Base-by-base conservation (phyloP, 2,797 vertebrate species). In the Myotis pilosus region DNA sequence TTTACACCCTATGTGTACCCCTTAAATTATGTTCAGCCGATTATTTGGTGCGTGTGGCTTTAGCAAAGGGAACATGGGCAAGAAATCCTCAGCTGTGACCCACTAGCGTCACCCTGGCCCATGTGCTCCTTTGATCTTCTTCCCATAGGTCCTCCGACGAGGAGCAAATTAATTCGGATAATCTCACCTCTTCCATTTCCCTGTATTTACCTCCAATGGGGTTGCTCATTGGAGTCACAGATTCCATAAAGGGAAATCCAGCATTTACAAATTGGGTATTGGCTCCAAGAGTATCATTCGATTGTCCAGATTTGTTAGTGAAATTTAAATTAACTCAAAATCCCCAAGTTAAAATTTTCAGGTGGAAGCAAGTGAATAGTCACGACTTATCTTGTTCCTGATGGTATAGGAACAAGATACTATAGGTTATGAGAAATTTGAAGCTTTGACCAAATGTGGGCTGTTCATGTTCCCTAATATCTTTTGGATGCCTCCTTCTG, bases 401-500 rank as follows among this genome's bases (percentile, higher is more conserved):
- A 10, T 5, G 6, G 25, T 44, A 22, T 55, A 44, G 10, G 44
- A 44, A 44, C 44, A 44, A 44, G 44, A 44, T 44, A 44, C 44
- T 44, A 11, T 44, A 2, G 25, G 12, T 85, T 57, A 17, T 23
- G 55, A 89, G 62, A 62, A 79, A 68, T 36, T 4, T 38, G 36
- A 33, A 82, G 66, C n/a, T 75, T 66, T 72, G 23, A 25, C 55
- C 13, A 8, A 17, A 23, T 64, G 15, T n/a, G 22, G 22, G 44
- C 41, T 15, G 0, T 51, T 60, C 30, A 68, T 13, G 33, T 84
- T 66, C 72, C n/a, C 17, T 72, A 49, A 69, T 11, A 71, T 69
- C 69, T 93, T 96, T 80, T 53, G 94, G 74, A 69, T 62, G 25
- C 11, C 6, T 23, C 22, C 74, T 86, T 82, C 71, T 60, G 95